phyloP scores from a whole-genome alignment of 2,888 invertebrate species.

The Chloromyia formosa region DNA sequence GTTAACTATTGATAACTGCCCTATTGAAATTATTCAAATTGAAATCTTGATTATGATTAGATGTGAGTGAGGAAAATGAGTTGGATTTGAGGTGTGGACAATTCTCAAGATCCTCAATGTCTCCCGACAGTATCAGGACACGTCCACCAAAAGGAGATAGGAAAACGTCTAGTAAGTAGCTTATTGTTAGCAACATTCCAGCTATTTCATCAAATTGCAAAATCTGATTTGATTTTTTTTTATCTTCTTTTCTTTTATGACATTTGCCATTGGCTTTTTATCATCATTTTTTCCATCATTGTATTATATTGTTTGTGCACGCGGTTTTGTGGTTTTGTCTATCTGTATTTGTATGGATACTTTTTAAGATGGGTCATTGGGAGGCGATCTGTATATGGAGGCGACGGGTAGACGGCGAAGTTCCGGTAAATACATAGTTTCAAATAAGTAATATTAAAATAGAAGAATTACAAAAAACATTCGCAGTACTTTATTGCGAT shows the following conservation, averaged over 20 bases:
- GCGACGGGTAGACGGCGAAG: conserved; percentile 63
- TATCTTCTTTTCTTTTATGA: conserved; percentile 3
- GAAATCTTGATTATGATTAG: conserved; percentile 39
- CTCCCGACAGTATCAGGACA: conserved; percentile 46
- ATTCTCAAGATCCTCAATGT: conserved; percentile 49
- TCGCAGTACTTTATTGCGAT: neutral
- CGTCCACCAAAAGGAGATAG: conserved; percentile 48
- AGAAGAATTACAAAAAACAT: conserved; percentile 9
- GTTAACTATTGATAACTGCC: too few relatives aligned
- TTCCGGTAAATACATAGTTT: conserved; percentile 58
- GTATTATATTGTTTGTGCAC: conserved; percentile 34
- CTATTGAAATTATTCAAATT: neutral
- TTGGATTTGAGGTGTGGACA: conserved; percentile 49
- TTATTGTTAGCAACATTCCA: neutral
- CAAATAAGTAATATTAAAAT: neutral
- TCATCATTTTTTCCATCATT: conserved; percentile 42
- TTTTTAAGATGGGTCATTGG: conserved; percentile 42
- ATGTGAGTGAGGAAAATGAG: conserved; percentile 52
- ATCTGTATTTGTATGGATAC: conserved; percentile 21
- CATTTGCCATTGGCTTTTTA: conserved; percentile 9
- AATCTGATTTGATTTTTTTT: conserved; percentile 17
- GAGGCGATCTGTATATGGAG: conserved; percentile 62
- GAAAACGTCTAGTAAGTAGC: conserved; percentile 52
- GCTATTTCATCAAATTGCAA: neutral
- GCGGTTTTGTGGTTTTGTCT: conserved; percentile 28